phyloP scores from a whole-genome alignment of 2,113 vertebrate species.

The Potamarius usumacintae region DNA sequence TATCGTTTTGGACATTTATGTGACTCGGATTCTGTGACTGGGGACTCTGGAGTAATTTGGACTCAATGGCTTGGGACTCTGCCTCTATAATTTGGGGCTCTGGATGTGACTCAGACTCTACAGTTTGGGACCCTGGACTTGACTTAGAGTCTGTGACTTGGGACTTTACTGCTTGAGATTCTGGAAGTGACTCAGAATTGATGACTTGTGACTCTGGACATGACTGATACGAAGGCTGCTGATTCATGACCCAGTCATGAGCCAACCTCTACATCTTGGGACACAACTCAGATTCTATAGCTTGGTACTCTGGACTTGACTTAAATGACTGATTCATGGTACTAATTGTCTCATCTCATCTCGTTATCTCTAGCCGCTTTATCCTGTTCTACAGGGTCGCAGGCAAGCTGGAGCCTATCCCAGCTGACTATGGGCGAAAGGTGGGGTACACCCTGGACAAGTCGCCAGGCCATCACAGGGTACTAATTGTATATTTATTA shows the following conservation, averaged over 20 bases:
- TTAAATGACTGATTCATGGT: background rate
- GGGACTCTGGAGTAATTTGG: background rate
- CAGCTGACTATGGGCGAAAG: too few species aligned
- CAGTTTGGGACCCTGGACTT: background rate
- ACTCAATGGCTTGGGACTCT: background rate
- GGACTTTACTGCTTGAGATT: background rate
- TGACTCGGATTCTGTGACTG: background rate
- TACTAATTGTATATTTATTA: too few species aligned
- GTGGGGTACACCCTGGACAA: too few species aligned
- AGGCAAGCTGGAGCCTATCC: too few species aligned
- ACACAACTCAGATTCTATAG: background rate
- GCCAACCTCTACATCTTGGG: background rate
- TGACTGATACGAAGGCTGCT: background rate
- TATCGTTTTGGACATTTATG: background rate
- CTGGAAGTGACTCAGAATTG: background rate
- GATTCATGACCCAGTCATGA: background rate
- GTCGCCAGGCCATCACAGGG: too few species aligned
- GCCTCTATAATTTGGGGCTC: background rate
- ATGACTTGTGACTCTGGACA: background rate
- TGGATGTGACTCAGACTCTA: background rate
- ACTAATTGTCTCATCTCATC: background rate
- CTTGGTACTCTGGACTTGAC: background rate
- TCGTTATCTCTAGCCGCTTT: too few species aligned
- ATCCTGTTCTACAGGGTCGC: too few species aligned
- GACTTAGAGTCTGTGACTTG: background rate